Percentiles rank a stretch among this genome's conserved stretches.
Evolutionary conservation across 1,140 invertebrate genomes (phyloP).

Genomic region (Micrasema minimum): DNA sequence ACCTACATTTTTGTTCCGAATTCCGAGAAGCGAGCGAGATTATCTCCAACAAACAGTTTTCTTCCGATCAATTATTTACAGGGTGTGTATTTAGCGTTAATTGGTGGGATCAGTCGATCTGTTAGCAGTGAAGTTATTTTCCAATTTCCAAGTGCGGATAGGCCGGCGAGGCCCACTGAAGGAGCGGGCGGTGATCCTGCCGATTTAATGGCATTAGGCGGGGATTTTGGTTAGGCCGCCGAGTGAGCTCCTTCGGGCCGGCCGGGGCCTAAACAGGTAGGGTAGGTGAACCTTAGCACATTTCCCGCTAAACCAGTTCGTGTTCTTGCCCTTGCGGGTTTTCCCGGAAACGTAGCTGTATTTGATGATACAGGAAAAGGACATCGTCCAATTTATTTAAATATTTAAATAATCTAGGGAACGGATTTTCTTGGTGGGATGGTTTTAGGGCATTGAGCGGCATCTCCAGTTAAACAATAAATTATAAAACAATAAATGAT

Average conservation of each 20-base stretch:
- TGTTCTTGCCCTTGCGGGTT: no score
- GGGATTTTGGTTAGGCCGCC: slow-evolving; percentile 31
- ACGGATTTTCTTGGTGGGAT: no score
- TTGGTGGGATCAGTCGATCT: slow-evolving; percentile 24
- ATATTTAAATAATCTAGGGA: no score
- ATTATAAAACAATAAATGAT: no score
- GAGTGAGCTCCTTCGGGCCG: background rate
- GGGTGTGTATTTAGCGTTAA: slow-evolving; percentile 9
- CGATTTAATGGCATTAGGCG: slow-evolving; percentile 45
- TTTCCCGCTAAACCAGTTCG: slow-evolving; percentile 4
- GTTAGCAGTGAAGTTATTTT: slow-evolving; percentile 16
- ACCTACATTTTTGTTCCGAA: background rate
- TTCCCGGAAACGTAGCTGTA: no score
- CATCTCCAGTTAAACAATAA: no score
- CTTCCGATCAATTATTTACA: slow-evolving; percentile 7
- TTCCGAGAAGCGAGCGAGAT: background rate
- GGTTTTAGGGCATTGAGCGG: no score
- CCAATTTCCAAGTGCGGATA: slow-evolving; percentile 2
- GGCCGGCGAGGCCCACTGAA: slow-evolving; percentile 3
- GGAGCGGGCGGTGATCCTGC: slow-evolving; percentile 32
- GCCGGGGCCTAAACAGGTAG: no score
- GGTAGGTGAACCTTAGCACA: no score
- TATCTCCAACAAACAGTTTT: background rate
- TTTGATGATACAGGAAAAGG: no score
- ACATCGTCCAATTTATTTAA: no score